Evolutionary conservation across 1,140 invertebrate genomes (phyloP), one percentile per base, ranked within the genome.

Genomic region (Yoshiicerus persimilis): DNA sequence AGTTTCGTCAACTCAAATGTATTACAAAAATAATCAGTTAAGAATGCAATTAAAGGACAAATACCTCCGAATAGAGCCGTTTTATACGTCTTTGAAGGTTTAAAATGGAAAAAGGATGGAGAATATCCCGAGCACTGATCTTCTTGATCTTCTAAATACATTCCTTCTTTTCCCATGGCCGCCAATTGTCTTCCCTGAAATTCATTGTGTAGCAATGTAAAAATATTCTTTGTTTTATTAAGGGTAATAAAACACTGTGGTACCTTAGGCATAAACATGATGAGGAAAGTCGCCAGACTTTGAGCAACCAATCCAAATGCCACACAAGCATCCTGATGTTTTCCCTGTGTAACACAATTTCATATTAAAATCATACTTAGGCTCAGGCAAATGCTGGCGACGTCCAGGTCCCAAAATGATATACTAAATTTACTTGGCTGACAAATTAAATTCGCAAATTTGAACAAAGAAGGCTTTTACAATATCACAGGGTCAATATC

Each of bases 191-290:
- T 94, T 62, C 96, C 96, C 93, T 92, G 90, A 91, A 25, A 47
- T n/a, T 23, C 39, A 87, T 66, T n/a, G n/a, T n/a, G 64, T 41
- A 2, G 16, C 2, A 41, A 27, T 10, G 13, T 6, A 23, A 25
- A 56, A 32, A 34, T 84, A 16, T 10, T 32, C 56, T 36, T 62
- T 9, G 6, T 84, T 87, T 70, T 84, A 38, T 4, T 84, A 30
- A n/a, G 25, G 8, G 20, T 25, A 30, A 9, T 66, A 25, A 25
- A n/a, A n/a, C 20, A 30, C 4, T 32, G 13, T 30, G 5, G 9
- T 88, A 91, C 91, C 90, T 98, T 98, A 2, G 97, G 97, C 92
- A 98, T 95, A 92, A 98, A 99, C 97, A 98, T 98, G 13, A 97
- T 95, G 75, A 98, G 94, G 92, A 98, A 97, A 13, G 98, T 95